phyloP scores from a whole-genome alignment of 30 jellyfish, hydroid and myxozoan genomes.

The Aurelia sp. region DNA sequence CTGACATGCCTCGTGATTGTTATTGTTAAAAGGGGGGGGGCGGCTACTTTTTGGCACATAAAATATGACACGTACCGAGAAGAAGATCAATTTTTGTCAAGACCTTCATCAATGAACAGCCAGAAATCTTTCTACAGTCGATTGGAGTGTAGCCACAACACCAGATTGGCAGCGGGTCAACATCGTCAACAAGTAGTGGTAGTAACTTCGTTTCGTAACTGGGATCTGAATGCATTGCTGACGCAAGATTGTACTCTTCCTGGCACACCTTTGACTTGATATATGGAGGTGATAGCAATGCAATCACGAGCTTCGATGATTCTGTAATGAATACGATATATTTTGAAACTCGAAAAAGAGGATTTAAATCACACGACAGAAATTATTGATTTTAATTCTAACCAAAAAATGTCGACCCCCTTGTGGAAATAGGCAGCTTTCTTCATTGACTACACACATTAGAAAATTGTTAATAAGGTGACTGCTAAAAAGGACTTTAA shows the following conservation, averaged over 20 bases:
- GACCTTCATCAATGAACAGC: constrained; percentile 16
- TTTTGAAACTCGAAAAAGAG: too few relatives aligned
- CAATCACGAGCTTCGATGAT: constrained; percentile 63
- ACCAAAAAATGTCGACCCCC: too few relatives aligned
- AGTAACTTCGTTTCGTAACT: constrained; percentile 65
- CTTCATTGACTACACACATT: too few relatives aligned
- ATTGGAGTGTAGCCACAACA: constrained; percentile 61
- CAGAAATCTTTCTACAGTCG: constrained; percentile 63
- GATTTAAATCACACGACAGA: too few relatives aligned
- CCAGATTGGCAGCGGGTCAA: constrained; percentile 87
- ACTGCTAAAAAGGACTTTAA: too few relatives aligned
- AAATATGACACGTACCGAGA: constrained; percentile 17
- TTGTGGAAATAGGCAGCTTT: too few relatives aligned
- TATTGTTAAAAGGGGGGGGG: too few relatives aligned
- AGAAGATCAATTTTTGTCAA: constrained; percentile 15
- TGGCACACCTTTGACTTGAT: constrained; percentile 90
- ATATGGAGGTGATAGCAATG: constrained; percentile 85
- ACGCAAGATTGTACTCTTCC: constrained; percentile 94
- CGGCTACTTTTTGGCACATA: too few relatives aligned
- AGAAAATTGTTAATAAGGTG: too few relatives aligned
- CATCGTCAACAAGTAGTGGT: constrained; percentile 60
- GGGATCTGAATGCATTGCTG: constrained; percentile 74
- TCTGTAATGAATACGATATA: constrained; percentile 48
- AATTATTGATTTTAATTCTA: too few relatives aligned
- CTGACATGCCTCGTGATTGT: too few relatives aligned